Evolutionary conservation across 2,888 invertebrate species (phyloP).

Genomic region (Spicauda simplicius): DNA sequence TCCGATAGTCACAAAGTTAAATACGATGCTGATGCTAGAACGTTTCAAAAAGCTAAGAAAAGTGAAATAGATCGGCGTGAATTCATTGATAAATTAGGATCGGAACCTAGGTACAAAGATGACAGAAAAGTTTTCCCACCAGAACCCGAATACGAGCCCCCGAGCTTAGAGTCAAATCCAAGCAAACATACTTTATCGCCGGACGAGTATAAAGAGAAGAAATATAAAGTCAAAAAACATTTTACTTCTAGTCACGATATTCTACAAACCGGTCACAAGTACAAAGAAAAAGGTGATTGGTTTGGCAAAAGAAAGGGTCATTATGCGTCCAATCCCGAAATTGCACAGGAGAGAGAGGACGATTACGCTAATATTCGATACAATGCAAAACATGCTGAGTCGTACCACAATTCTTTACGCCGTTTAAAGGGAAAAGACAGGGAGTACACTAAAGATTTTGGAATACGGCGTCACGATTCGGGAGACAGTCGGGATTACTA

Average conservation of each 20-base stretch:
- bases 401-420: conserved; percentile 86
- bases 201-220: conserved; percentile 83
- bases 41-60: conserved; percentile 66
- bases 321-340: conserved; percentile 87
- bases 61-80: conserved; percentile 71
- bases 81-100: conserved; percentile 65
- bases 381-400: conserved; percentile 68
- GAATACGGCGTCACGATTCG: conserved; percentile 73
- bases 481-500: conserved; percentile 82
- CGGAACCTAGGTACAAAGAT: conserved; percentile 59
- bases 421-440: conserved; percentile 83
- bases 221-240: conserved; percentile 75
- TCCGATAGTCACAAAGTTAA: conserved; percentile 74
- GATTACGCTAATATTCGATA: conserved; percentile 76
- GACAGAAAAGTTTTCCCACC: conserved; percentile 73
- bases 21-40: conserved; percentile 72
- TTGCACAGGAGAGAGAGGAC: conserved; percentile 79
- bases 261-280: conserved; percentile 73
- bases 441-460: conserved; percentile 59
- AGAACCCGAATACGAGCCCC: conserved; percentile 86
- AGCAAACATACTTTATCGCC: conserved; percentile 86
- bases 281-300: conserved; percentile 74
- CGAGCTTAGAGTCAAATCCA: conserved; percentile 86
- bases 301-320: conserved; percentile 80
- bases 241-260: conserved; percentile 80